These are phyloP conservation scores for Drosophila tripunctata DNA, from an alignment of 2,888 invertebrate species.

Conservation along the genomic window DNA sequence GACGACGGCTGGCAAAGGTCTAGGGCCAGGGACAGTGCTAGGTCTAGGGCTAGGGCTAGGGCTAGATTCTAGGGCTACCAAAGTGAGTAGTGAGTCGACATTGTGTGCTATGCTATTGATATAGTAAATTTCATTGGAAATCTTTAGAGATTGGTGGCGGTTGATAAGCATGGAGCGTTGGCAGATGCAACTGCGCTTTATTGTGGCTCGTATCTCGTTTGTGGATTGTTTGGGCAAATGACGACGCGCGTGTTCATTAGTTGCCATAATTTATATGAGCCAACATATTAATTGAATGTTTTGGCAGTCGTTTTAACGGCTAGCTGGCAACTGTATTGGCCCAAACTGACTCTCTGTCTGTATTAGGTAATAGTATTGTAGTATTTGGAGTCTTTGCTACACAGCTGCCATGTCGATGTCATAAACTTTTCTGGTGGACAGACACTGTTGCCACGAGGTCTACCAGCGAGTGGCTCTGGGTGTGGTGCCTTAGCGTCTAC, in stretches of 20 bases:
- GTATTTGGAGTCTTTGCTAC: slow-evolving; percentile 13
- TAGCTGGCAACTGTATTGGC: slow-evolving; percentile 23
- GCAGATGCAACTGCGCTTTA: slow-evolving; percentile 66
- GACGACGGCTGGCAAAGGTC: slow-evolving; percentile 23
- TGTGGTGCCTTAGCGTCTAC: slow-evolving; percentile 71
- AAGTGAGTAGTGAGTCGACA: slow-evolving; percentile 55
- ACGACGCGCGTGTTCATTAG: slow-evolving; percentile 73
- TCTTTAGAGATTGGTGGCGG: slow-evolving; percentile 73
- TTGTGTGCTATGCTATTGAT: slow-evolving; percentile 67
- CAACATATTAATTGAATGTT: slow-evolving; percentile 80
- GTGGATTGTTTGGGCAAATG: slow-evolving; percentile 50
- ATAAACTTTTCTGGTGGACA: slow-evolving; percentile 52
- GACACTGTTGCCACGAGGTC: slow-evolving; percentile 70
- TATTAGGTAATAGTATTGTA: slow-evolving; percentile 61
- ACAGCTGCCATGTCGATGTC: slow-evolving; percentile 62
- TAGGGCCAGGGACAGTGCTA: background rate
- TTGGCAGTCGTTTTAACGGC: slow-evolving; percentile 76
- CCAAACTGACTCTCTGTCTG: background rate
- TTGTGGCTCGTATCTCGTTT: slow-evolving; percentile 53
- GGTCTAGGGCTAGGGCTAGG: slow-evolving; percentile 8
- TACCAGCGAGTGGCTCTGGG: slow-evolving; percentile 47
- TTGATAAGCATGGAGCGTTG: slow-evolving; percentile 69
- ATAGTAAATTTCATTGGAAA: slow-evolving; percentile 76
- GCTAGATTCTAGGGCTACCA: slow-evolving; percentile 23
- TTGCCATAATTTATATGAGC: slow-evolving; percentile 77